Base-by-base conservation (phyloP, 1,140 invertebrate genomes). In the Magallana ariakensis region DNA sequence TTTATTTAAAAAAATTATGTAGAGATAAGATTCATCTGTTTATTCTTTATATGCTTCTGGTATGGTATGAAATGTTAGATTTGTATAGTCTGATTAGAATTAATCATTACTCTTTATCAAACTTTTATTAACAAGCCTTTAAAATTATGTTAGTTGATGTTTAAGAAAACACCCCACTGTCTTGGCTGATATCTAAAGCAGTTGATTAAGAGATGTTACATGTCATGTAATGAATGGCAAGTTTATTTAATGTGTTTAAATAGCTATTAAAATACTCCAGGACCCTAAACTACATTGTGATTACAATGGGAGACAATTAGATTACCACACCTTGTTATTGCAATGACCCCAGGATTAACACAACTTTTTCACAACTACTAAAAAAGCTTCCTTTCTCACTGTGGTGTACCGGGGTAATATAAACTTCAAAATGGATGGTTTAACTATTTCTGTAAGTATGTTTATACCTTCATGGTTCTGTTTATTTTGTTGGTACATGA, bases 201-300 rank as follows among this genome's bases (percentile, higher is more conserved):
- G 7, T 22, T 75, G 22, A 33, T 75, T 2, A 75, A 26, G 66
- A 75, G 66, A 75, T 26, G 15, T 7, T 75, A 26, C 10, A 33
- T 26, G 33, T 46, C 33, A 46, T 46, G 33, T 46, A 75, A 7
- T 75, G 22, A 26, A 26, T 46, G 22, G 10, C 66, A 75, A 33
- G 66, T 75, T 75, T 75, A 75, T 75, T 75, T 75, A 75, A 75
- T 75, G 22, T 75, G 58, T 62, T 75, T 75, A 22, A 13, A 75
- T 75, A 26, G 22, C 22, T 33, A 26, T 33, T 26, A 75, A 60
- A 75, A 75, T 75, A 22, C 66, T 19, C 22, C 22, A 33, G 66
- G 66, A 33, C 66, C 66, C 15, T 26, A 13, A 19, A 26, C 33
- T 75, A 75, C 66, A 75, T 1, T 75, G 22, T 4, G 1, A 8